Evolutionary conservation across 2,797 vertebrate genomes (phyloP).

Genomic region (Adrianichthys oophorus): DNA sequence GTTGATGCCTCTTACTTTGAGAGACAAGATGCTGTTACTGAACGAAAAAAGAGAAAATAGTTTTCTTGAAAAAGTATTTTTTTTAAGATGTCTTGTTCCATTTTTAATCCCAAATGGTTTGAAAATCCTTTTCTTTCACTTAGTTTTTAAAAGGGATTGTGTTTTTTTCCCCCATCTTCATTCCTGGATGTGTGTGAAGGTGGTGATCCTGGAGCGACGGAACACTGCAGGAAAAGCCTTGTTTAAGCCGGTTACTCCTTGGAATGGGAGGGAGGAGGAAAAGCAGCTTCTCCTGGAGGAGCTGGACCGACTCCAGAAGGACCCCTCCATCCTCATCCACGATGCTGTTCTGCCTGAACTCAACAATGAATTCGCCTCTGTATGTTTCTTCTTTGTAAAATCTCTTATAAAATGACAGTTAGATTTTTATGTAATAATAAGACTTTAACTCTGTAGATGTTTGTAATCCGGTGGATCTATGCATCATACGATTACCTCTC

Average conservation of each 20-base stretch:
- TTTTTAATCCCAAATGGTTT: no score
- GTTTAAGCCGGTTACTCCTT: constrained; percentile 83
- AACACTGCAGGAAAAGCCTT: constrained; percentile 84
- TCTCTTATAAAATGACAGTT: background rate
- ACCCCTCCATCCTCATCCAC: constrained; percentile 84
- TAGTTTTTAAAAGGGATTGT: background rate
- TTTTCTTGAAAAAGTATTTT: no score
- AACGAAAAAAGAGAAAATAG: no score
- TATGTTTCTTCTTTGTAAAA: constrained; percentile 60
- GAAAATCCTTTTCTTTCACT: background rate
- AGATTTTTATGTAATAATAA: background rate
- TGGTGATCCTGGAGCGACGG: constrained; percentile 90
- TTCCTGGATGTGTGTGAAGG: constrained; percentile 68
- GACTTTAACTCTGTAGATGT: constrained; percentile 75
- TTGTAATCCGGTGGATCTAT: constrained; percentile 91
- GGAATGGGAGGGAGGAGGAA: constrained; percentile 89
- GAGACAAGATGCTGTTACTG: no score
- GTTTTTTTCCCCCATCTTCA: background rate
- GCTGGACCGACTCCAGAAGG: constrained; percentile 86
- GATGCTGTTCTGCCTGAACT: constrained; percentile 87
- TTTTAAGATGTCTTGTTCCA: no score
- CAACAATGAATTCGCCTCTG: constrained; percentile 92
- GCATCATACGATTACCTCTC: constrained; percentile 82
- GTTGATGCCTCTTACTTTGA: background rate
- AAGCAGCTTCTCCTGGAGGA: constrained; percentile 85